Conservation (phyloP, 2,113 vertebrate genomes). For the Heterotis niloticus region DNA sequence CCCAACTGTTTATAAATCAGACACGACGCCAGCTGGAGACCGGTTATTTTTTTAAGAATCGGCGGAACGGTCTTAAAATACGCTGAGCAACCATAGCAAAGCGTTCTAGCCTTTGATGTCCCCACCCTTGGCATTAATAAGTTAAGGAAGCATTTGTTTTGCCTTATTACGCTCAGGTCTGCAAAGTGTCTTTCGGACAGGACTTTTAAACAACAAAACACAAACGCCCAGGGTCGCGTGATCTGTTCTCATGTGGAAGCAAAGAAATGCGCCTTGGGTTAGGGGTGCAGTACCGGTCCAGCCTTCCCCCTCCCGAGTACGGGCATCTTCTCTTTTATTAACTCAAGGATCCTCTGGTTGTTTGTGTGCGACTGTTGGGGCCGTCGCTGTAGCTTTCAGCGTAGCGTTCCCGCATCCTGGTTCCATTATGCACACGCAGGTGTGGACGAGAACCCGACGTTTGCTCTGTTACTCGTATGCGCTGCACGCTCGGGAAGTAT, state of each 20-base stretch:
- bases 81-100: not conserved
- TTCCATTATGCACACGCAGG: not conserved
- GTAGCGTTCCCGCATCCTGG: not conserved
- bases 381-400: too few species aligned
- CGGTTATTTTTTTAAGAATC: slow-evolving; percentile 23
- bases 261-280: slow-evolving; percentile 49
- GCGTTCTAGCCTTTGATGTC: slow-evolving; percentile 15
- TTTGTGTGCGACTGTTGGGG: not conserved
- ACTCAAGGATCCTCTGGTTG: not conserved
- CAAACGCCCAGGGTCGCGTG: slow-evolving; percentile 34
- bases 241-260: slow-evolving; percentile 27
- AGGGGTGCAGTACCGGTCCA: slow-evolving; percentile 40
- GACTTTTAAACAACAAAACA: slow-evolving; percentile 33
- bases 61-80: slow-evolving; percentile 25
- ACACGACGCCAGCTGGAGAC: slow-evolving; percentile 24
- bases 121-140: slow-evolving; percentile 19
- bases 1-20: not conserved
- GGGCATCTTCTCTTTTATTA: slow-evolving; percentile 48
- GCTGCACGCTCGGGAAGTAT: too few species aligned
- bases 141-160: slow-evolving; percentile 38
- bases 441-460: too few species aligned
- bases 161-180: slow-evolving; percentile 31
- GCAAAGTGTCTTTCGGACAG: slow-evolving; percentile 30
- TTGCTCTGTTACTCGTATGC: too few species aligned
- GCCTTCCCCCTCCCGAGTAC: slow-evolving; percentile 43